phyloP scores from a whole-genome alignment of 23 tunicate species.

The Styela clava region DNA sequence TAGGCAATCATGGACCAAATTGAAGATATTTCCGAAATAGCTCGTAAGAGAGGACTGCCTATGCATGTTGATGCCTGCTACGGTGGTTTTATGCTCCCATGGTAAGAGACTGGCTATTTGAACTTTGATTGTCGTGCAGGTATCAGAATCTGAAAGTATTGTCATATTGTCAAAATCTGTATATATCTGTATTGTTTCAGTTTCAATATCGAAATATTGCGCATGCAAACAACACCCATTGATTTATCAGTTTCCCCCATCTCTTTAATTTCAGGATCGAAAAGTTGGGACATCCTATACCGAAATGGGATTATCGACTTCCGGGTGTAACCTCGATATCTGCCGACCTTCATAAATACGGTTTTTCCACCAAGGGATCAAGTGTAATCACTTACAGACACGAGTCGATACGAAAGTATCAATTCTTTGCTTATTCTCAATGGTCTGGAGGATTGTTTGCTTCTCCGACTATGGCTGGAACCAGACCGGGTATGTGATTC shows the following conservation, averaged over 20 bases:
- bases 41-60: slow-evolving; percentile 50
- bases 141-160: too few relatives aligned
- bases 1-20: slow-evolving; percentile 88
- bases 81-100: slow-evolving; percentile 91
- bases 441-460: slow-evolving; percentile 95
- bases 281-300: slow-evolving; percentile 51
- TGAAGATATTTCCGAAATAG: slow-evolving; percentile 57
- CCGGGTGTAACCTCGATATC: slow-evolving; percentile 89
- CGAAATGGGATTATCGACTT: slow-evolving; percentile 83
- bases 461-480: slow-evolving; percentile 97
- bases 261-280: slow-evolving; percentile 88
- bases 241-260: too few relatives aligned
- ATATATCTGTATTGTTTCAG: too few relatives aligned
- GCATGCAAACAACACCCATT: too few relatives aligned
- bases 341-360: slow-evolving; percentile 92
- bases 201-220: too few relatives aligned
- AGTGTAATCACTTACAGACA: slow-evolving; percentile 69
- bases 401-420: slow-evolving; percentile 67
- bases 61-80: slow-evolving; percentile 93
- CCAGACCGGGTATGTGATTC: slow-evolving; percentile 65
- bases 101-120: slow-evolving; percentile 55
- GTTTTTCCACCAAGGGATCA: slow-evolving; percentile 90
- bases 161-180: too few relatives aligned
- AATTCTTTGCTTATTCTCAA: slow-evolving; percentile 69
- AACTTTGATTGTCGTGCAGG: background rate